These are phyloP conservation scores for Fregetta grallaria DNA, from an alignment of 2,113 vertebrate genomes.

Conservation along the genomic window DNA sequence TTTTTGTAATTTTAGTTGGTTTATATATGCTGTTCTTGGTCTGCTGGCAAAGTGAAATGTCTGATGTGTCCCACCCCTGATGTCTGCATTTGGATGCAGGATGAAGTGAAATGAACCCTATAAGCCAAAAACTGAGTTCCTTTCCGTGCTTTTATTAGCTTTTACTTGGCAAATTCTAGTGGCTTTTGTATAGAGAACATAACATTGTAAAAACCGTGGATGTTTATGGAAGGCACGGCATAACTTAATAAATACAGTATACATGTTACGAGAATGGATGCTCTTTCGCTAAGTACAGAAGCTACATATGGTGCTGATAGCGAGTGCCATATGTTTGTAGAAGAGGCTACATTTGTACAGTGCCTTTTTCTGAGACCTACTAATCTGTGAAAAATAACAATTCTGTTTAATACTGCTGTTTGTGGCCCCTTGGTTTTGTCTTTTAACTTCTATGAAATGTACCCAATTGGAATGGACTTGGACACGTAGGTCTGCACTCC, in stretches of 20 bases:
- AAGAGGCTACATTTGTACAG: slow-evolving; percentile 38
- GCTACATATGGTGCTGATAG: slow-evolving; percentile 62
- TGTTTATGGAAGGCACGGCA: slow-evolving; percentile 41
- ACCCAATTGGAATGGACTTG: background rate
- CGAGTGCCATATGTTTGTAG: slow-evolving; percentile 53
- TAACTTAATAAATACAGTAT: slow-evolving; percentile 55
- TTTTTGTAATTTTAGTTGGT: slow-evolving; percentile 52
- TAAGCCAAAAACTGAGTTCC: slow-evolving; percentile 33
- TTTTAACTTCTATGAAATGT: background rate
- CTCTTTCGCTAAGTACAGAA: slow-evolving; percentile 24
- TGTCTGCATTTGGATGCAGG: slow-evolving; percentile 36
- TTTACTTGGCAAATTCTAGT: slow-evolving; percentile 36
- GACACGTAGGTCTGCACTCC: fast-evolving
- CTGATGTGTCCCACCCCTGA: slow-evolving; percentile 28
- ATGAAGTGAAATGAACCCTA: slow-evolving; percentile 39
- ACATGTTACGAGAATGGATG: slow-evolving; percentile 27
- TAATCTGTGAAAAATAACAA: slow-evolving; percentile 52
- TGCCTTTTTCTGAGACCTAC: slow-evolving; percentile 28
- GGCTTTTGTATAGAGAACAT: background rate
- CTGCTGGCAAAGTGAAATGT: slow-evolving; percentile 16
- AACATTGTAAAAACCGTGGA: background rate
- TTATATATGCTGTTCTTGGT: background rate
- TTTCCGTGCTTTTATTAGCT: slow-evolving; percentile 21
- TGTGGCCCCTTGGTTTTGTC: slow-evolving; percentile 13
- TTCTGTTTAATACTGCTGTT: slow-evolving; percentile 3